A percentile compares a stretch with the other conserved stretches of the same genome.
These are phyloP conservation scores for Sminthurides aquaticus DNA, from an alignment of 2,888 invertebrate species.

Conservation along the genomic window DNA sequence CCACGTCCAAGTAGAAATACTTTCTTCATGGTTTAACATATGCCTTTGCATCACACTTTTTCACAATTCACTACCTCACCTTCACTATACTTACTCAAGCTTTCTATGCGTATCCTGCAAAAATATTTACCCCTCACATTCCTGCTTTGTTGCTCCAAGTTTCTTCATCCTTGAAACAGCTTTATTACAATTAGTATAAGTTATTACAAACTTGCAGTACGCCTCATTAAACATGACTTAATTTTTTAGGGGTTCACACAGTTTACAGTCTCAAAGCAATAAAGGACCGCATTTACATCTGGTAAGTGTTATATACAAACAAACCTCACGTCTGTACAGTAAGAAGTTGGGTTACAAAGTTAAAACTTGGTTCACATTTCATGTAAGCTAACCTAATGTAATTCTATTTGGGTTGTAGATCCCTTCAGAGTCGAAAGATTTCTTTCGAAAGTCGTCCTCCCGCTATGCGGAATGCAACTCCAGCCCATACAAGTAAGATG, in stretches of 20 bases:
- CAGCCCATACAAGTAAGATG: constrained; percentile 58
- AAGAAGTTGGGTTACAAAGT: constrained; percentile 3
- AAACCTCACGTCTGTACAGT: neutral
- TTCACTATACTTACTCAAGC: no score
- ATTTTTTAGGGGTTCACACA: constrained; percentile 17
- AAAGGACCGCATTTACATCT: constrained; percentile 12
- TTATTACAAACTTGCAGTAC: no score
- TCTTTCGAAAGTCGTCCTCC: constrained; percentile 43
- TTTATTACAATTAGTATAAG: no score
- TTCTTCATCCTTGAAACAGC: no score
- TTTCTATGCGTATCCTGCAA: no score
- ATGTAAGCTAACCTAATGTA: neutral
- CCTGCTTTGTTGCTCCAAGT: no score
- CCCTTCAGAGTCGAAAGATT: constrained; percentile 16
- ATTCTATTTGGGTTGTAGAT: constrained; percentile 8
- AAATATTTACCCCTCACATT: no score
- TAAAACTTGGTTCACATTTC: constrained; percentile 2
- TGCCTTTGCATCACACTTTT: no score
- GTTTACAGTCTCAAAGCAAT: constrained; percentile 18
- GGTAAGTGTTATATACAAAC: constrained; percentile 9
- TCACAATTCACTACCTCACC: no score
- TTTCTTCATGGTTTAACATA: no score
- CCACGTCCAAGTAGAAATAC: no score
- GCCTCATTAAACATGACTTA: no score
- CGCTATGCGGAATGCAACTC: constrained; percentile 47